These are phyloP conservation scores for Achlya flavicornis DNA, from an alignment of 2,888 invertebrate species.

Conservation along the genomic window DNA sequence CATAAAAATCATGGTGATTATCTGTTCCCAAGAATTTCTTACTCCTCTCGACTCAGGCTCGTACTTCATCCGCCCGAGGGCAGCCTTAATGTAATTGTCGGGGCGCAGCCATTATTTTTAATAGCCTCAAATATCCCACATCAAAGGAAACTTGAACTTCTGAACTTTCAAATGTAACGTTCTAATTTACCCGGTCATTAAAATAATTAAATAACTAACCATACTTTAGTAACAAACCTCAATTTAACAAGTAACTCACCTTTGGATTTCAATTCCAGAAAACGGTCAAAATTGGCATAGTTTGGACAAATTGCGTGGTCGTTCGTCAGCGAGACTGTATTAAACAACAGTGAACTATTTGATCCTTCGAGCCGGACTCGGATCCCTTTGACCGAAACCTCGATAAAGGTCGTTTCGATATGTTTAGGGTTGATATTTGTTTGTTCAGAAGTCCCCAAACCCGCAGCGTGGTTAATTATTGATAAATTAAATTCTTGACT, in stretches of 20 bases:
- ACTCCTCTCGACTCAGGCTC: not conserved
- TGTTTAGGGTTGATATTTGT: conserved; percentile 17
- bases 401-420: conserved; percentile 7
- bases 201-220: conserved; percentile 32
- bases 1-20: not conserved
- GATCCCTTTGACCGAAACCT: conserved; percentile 20
- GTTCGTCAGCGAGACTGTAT: conserved; percentile 24
- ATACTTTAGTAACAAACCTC: conserved; percentile 25
- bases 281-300: conserved; percentile 36
- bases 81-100: not conserved
- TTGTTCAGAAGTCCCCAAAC: conserved; percentile 15
- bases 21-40: not conserved
- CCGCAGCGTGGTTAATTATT: not conserved
- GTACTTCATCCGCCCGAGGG: not conserved
- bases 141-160: conserved; percentile 4
- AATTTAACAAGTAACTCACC: conserved; percentile 20
- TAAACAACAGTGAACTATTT: conserved; percentile 34
- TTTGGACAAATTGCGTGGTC: conserved; percentile 20
- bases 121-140: conserved; percentile 12
- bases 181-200: conserved; percentile 24
- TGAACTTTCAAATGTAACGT: conserved; percentile 4
- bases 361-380: conserved; percentile 25
- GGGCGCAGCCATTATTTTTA: not conserved
- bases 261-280: conserved; percentile 27
- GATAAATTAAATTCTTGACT: conserved; percentile 6